A percentile compares a stretch with the other conserved stretches of the same genome.
Evolutionary conservation across 2,113 vertebrate genomes (phyloP).

Genomic region (Dermatemys mawii): DNA sequence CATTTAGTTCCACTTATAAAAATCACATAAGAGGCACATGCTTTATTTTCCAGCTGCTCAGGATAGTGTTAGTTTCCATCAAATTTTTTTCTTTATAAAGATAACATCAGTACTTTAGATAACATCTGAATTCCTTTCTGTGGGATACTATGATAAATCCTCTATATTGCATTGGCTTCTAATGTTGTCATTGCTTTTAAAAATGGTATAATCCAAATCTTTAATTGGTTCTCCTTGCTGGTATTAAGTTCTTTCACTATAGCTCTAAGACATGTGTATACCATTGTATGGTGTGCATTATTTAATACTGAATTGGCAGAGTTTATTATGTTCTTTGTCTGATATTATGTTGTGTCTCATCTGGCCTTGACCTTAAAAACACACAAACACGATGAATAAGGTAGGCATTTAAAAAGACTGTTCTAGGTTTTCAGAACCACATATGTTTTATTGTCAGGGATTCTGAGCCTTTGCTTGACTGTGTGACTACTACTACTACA

Average conservation of each 20-base stretch:
- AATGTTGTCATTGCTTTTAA: not conserved
- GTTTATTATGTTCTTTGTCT: not conserved
- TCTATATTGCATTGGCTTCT: not conserved
- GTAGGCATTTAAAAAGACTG: not conserved
- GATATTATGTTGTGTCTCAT: not conserved
- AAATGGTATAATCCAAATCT: not conserved
- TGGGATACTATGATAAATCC: not conserved
- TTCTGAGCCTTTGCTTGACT: not conserved
- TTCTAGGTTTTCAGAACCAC: not conserved
- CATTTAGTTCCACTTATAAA: not conserved
- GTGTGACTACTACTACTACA: accelerated
- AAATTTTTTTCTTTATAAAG: not conserved
- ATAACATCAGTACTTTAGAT: not conserved
- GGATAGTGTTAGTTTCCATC: not conserved
- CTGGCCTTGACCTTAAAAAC: not conserved
- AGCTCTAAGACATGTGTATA: not conserved
- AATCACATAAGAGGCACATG: not conserved
- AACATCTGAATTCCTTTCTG: not conserved
- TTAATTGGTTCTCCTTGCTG: not conserved
- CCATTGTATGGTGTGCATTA: not conserved
- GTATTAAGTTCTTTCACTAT: not conserved
- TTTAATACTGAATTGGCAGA: not conserved
- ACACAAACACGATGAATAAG: not conserved
- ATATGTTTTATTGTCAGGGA: not conserved
- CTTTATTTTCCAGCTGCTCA: not conserved